phyloP scores from a whole-genome alignment of 2,113 vertebrate genomes.

The Austrofundulus limnaeus region DNA sequence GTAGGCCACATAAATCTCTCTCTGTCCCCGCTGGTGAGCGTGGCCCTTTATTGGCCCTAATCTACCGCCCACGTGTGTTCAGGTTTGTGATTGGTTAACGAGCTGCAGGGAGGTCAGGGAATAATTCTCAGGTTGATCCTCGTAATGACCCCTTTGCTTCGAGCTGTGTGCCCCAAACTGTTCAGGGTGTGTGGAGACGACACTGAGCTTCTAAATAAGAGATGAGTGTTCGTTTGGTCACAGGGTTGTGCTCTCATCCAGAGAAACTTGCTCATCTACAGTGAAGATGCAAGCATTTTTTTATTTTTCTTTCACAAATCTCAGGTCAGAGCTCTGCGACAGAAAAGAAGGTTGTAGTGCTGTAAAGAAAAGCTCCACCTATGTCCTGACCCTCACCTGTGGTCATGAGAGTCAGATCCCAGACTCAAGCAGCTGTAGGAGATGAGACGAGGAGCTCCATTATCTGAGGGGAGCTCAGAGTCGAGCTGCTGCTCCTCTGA shows the following conservation, averaged over 20 bases:
- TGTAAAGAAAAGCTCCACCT: too few species aligned
- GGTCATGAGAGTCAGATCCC: too few species aligned
- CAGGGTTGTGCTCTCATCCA: too few species aligned
- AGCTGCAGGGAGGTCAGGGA: slow-evolving; percentile 55
- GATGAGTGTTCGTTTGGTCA: slow-evolving; percentile 8
- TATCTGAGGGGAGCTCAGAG: too few species aligned
- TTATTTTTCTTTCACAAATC: too few species aligned
- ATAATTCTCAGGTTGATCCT: slow-evolving; percentile 41
- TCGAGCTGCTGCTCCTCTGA: too few species aligned
- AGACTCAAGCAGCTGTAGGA: too few species aligned
- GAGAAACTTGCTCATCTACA: background rate
- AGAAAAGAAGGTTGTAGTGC: too few species aligned
- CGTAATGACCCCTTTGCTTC: slow-evolving; percentile 41
- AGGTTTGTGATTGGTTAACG: slow-evolving; percentile 65
- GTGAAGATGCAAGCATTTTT: too few species aligned
- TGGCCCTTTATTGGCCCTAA: slow-evolving; percentile 55
- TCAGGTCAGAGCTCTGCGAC: too few species aligned
- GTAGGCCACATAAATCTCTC: slow-evolving; percentile 75
- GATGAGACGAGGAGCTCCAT: too few species aligned
- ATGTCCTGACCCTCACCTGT: too few species aligned
- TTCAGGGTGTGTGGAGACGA: slow-evolving; percentile 12
- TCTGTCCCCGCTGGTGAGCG: slow-evolving; percentile 50
- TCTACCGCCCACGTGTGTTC: slow-evolving; percentile 7
- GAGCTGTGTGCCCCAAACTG: slow-evolving; percentile 9
- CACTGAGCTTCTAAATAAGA: slow-evolving; percentile 50